Evolutionary conservation across 2,888 invertebrate genomes (phyloP).

Genomic region (Pandemis heparana): DNA sequence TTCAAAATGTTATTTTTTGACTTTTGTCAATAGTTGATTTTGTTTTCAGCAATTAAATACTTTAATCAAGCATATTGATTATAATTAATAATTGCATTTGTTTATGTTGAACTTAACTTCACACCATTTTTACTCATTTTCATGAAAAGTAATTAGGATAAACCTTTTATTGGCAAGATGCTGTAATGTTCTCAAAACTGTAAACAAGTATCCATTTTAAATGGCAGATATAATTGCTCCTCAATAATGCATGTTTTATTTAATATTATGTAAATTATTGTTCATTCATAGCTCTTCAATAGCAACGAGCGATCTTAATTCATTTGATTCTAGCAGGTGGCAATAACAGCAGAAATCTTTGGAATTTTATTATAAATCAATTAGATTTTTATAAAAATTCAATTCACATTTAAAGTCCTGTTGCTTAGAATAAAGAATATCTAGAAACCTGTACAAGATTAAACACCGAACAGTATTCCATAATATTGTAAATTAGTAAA

Average conservation of each 20-base stretch:
- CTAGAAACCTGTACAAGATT: conserved; percentile 27
- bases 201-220: conserved; percentile 17
- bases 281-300: conserved; percentile 18
- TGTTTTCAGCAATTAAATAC: conserved; percentile 11
- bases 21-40: conserved; percentile 35
- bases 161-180: conserved; percentile 35
- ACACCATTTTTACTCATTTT: background rate
- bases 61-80: background rate
- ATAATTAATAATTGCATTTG: no score
- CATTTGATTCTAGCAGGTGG: conserved; percentile 37
- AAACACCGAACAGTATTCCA: background rate
- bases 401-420: conserved; percentile 24
- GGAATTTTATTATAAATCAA: conserved; percentile 57
- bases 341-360: conserved; percentile 56
- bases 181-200: background rate
- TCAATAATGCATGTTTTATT: conserved; percentile 18
- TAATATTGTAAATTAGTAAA: conserved; percentile 10
- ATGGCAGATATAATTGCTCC: conserved; percentile 15
- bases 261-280: conserved; percentile 11
- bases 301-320: conserved; percentile 16
- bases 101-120: no score
- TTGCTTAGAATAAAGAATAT: conserved; percentile 32
- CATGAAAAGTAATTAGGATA: background rate
- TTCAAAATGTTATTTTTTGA: background rate
- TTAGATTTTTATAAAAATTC: conserved; percentile 32